Percentiles rank a stretch among this genome's conserved stretches.
phyloP scores from a whole-genome alignment of 2,797 vertebrate genomes.

The Microctenopoma lineatum region DNA sequence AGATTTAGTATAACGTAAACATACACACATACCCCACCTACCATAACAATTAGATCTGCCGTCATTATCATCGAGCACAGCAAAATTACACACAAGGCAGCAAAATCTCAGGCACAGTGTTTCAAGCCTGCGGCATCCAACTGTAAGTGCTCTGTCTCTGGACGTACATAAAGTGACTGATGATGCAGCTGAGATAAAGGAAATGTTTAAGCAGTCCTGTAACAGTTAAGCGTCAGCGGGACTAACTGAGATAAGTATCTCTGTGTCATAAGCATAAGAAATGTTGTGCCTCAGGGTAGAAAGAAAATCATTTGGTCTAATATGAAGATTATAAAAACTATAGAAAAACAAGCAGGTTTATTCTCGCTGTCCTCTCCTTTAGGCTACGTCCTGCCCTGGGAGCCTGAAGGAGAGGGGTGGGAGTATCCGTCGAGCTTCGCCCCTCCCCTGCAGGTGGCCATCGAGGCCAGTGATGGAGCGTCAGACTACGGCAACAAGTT shows the following conservation, averaged over 20 bases:
- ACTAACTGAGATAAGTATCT: too few relatives aligned
- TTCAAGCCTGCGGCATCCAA: too few relatives aligned
- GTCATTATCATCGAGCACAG: background rate
- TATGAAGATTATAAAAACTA: too few relatives aligned
- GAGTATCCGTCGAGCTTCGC: constrained; percentile 90
- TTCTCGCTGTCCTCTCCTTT: background rate
- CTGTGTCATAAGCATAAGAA: background rate
- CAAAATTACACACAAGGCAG: background rate
- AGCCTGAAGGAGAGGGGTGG: constrained; percentile 86
- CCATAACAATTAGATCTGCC: background rate
- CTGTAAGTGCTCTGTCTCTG: too few relatives aligned
- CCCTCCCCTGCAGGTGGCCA: constrained; percentile 88
- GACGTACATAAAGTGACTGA: too few relatives aligned
- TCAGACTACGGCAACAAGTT: constrained; percentile 98
- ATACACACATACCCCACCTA: background rate
- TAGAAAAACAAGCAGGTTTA: background rate
- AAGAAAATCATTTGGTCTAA: background rate
- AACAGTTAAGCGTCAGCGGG: background rate
- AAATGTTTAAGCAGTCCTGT: too few relatives aligned
- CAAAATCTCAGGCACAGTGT: background rate
- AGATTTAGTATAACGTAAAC: background rate
- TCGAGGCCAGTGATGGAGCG: constrained; percentile 92
- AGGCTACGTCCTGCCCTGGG: constrained; percentile 92
- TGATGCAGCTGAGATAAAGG: too few relatives aligned
- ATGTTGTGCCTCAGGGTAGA: background rate